Evolutionary conservation across 2,888 invertebrate species (phyloP), one percentile per base, ranked within the genome.

Genomic region (Diarsia dahlii): DNA sequence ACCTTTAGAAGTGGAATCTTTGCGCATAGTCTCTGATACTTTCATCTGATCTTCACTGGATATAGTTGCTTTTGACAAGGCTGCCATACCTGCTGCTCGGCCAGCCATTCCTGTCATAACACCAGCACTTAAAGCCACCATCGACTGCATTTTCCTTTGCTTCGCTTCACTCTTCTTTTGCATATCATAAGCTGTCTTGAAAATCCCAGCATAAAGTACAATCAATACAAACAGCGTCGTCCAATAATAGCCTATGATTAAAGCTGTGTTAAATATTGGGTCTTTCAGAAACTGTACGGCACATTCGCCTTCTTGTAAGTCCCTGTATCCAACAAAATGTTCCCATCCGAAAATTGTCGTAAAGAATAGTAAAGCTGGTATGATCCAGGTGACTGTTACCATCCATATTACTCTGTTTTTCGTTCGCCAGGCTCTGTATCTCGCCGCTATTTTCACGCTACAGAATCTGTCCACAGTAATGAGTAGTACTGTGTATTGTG

Each of bases 311-410:
- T 98, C 98, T 88, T 97, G 96, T 71, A 99, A 97, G 89, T 99
- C 99, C 80, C 99, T 97, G 91, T 98, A 98, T 34, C 99, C 99
- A 65, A 99, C 98, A 91, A 99, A 99, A 93, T 99, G 99, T 92
- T 99, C 99, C 99, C 99, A 99, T 63, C 99, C 99, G 92, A 99
- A 99, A 87, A 99, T 99, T 82, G 99, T 99, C 85, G 99, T 99
- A 95, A 99, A 99, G 95, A 99, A 99, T 15, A 99, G 97, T 76
- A 99, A 96, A 1, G 99, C 98, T 66, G 99, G 99, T 88, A 99
- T 98, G 73, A 99, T 98, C 99, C 99, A 99, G 0, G 99, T 99
- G 64, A 99, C 98, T 8, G 98, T 98, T 2, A 99, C 99, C 99
- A 99, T 99, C 97, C 98, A 98, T 80, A 99, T 98, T 20, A 99